Evolutionary conservation across 2,113 vertebrate species (phyloP).

Genomic region (Gila orcuttii): DNA sequence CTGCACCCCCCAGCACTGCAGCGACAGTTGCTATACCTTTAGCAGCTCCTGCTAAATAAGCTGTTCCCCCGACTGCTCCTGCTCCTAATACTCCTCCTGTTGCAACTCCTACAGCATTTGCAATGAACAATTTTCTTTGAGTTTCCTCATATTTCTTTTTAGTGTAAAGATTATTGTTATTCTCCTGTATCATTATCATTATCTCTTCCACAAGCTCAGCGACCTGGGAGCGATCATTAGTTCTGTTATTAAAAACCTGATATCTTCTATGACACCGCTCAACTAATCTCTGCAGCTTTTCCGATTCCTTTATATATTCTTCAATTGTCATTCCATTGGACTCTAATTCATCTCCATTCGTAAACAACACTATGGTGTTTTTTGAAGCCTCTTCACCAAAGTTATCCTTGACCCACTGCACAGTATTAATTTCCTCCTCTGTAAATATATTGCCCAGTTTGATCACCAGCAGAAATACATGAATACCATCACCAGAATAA

Average conservation of each 20-base stretch:
- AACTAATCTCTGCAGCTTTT: neutral
- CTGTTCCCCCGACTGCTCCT: neutral
- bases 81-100: neutral
- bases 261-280: slow-evolving; percentile 12
- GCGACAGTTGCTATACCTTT: rapidly evolving
- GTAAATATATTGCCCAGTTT: neutral
- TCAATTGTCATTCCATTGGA: neutral
- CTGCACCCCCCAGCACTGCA: neutral
- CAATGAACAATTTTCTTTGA: too few species aligned
- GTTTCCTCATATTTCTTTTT: neutral
- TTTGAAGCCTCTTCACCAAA: slow-evolving; percentile 44
- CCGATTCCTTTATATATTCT: slow-evolving; percentile 22
- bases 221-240: slow-evolving; percentile 14
- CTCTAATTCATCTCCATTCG: slow-evolving; percentile 50
- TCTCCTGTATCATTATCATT: neutral
- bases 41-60: neutral
- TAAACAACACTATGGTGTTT: slow-evolving; percentile 57
- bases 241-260: slow-evolving; percentile 24
- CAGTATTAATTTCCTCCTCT: slow-evolving; percentile 16
- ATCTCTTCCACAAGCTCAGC: slow-evolving; percentile 21
- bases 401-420: slow-evolving; percentile 24
- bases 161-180: neutral
- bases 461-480: slow-evolving; percentile 36
- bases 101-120: too few species aligned
- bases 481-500: neutral